Evolutionary conservation across 2,797 vertebrate species (phyloP), one percentile per base, ranked within the genome.

Genomic region (Tarsius wallacei): DNA sequence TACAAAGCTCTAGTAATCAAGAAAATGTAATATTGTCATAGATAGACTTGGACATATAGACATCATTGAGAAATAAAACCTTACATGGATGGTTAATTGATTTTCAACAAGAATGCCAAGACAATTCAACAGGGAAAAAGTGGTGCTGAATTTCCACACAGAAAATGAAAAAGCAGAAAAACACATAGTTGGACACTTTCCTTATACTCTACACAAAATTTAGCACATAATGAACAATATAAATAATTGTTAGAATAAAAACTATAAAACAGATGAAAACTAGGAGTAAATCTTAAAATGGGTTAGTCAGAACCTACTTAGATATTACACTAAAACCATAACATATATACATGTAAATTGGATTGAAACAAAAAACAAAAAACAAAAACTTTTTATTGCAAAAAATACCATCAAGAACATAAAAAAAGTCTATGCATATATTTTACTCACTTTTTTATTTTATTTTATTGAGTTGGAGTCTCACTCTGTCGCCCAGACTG

Each of bases 211-310:
- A 85, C 3, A 55, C 9, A 57, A 85, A 87, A 84, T 71, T 61
- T n/a, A 90, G 42, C 4, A 73, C 14, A 64, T 59, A 16, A 85
- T 21, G 17, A 57, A 28, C 2, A 57, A 78, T 6, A 66, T 2
- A 64, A 85, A 57, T 80, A 96, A n/a, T 61, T 22, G 55, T 26
- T 73, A 85, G 21, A 85, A 74, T 64, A 63, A 78, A 71, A 73
- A 17, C 57, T 93, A 57, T 24, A 80, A 16, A 36, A 42, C 21
- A 80, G 7, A 63, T 80, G 33, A 53, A 87, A 71, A 42, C 26
- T 21, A 87, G 2, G n/a, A 55, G 57, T 70, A 70, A 64, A 78
- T 49, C 11, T 70, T 78, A 24, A 61, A 12, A 3, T 28, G 24
- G 7, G 12, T 87, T 87, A 80, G 9, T 10, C 24, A 71, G 55